Conservation (phyloP, 2,888 invertebrate genomes). For the Eugnorisma glareosa region DNA sequence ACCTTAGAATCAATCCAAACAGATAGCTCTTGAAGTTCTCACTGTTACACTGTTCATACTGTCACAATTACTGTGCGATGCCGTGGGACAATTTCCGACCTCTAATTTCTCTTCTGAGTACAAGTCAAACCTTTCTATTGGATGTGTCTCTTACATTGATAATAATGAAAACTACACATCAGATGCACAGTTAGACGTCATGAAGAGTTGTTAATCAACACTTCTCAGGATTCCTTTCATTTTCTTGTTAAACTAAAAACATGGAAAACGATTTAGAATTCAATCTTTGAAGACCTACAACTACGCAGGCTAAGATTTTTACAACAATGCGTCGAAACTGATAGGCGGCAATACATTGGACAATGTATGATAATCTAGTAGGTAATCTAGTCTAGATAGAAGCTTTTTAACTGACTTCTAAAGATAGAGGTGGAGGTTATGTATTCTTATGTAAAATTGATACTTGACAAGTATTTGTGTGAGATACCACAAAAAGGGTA, state of each 20-base stretch:
- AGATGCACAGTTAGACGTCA: constrained; percentile 1
- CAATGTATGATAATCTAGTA: not conserved
- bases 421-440: too few relatives aligned
- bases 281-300: constrained; percentile 14
- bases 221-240: constrained; percentile 16
- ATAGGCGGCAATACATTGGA: not conserved
- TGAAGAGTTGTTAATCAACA: not conserved
- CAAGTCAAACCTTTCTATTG: not conserved
- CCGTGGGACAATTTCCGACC: not conserved
- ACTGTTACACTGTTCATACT: not conserved
- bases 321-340: not conserved
- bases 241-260: not conserved
- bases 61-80: not conserved
- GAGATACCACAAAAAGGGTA: too few relatives aligned
- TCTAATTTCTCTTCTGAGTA: not conserved
- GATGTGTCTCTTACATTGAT: too few relatives aligned
- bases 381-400: not conserved
- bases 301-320: not conserved
- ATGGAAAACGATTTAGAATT: constrained; percentile 9
- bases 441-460: too few relatives aligned
- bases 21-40: not conserved
- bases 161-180: not conserved
- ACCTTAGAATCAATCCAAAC: too few relatives aligned
- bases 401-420: not conserved
- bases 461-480: too few relatives aligned